Evolutionary conservation across 2,797 vertebrate species (phyloP).

Genomic region (Anabacerthia variegaticeps): DNA sequence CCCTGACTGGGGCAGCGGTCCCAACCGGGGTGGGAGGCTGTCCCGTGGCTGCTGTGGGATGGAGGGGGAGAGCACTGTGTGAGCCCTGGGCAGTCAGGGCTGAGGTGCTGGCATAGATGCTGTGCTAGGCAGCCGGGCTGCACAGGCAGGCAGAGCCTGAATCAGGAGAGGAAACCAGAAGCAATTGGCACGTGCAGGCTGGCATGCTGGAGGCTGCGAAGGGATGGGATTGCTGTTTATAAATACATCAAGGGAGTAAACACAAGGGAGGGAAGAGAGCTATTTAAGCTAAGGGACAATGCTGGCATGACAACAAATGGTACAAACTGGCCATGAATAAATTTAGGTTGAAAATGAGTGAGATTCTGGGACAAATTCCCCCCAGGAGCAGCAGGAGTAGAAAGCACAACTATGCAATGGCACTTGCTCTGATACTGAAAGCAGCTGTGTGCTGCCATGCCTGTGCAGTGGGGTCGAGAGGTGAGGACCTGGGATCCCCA

Average conservation of each 20-base stretch:
- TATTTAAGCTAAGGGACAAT: slow-evolving; percentile 63
- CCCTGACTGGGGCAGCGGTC: rapidly evolving
- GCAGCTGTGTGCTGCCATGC: not conserved
- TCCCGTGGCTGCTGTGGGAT: not conserved
- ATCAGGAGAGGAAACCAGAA: not conserved
- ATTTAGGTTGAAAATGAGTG: slow-evolving; percentile 37
- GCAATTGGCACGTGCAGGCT: not conserved
- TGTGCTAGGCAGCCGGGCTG: not conserved
- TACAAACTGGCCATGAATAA: slow-evolving; percentile 54
- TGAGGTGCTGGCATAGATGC: not conserved
- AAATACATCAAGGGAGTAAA: slow-evolving; percentile 81
- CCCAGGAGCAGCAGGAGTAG: not conserved
- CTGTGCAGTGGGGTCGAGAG: rapidly evolving
- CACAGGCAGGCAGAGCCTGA: not conserved
- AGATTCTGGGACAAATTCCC: not conserved
- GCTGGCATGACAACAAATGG: slow-evolving; percentile 59
- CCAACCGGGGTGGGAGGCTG: not conserved
- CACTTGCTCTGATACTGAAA: not conserved
- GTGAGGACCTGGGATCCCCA: not conserved
- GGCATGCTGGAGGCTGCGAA: not conserved
- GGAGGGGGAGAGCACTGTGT: not conserved
- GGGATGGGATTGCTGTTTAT: slow-evolving; percentile 78
- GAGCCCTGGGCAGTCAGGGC: not conserved
- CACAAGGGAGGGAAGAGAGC: slow-evolving; percentile 70
- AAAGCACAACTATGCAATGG: not conserved